Conservation (phyloP, 2,797 vertebrate genomes). For the Sebastes dallii region DNA sequence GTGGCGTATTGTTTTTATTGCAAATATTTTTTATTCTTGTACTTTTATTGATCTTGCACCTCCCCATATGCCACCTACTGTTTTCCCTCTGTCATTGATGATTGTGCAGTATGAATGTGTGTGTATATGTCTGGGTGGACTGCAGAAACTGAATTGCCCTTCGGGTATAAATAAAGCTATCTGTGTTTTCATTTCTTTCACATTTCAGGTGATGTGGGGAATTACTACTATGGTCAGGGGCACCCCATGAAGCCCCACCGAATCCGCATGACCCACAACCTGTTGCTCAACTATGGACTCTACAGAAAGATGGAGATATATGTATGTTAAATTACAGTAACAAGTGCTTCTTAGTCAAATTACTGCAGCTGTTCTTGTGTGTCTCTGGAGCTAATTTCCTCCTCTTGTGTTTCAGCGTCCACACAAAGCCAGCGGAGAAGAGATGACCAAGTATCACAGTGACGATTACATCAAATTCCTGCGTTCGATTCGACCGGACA, state of each 20-base stretch:
- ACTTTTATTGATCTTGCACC: too few species aligned
- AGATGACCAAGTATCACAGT: slow-evolving; percentile 99
- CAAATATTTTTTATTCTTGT: too few species aligned
- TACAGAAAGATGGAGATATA: slow-evolving; percentile 99
- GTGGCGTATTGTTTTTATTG: too few species aligned
- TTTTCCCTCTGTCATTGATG: too few species aligned
- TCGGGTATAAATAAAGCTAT: too few species aligned
- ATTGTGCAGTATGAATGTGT: too few species aligned
- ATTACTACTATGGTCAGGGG: slow-evolving; percentile 96
- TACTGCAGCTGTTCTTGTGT: neutral
- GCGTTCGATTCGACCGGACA: slow-evolving; percentile 96
- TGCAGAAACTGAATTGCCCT: too few species aligned
- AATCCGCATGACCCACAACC: slow-evolving; percentile 97
- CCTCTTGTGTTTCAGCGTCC: slow-evolving; percentile 85
- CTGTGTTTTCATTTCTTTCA: neutral
- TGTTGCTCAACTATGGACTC: slow-evolving; percentile 96
- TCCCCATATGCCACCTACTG: too few species aligned
- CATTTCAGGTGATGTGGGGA: slow-evolving; percentile 93
- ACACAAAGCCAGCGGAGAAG: slow-evolving; percentile 96
- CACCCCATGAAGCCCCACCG: slow-evolving; percentile 97
- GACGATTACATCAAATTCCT: slow-evolving; percentile 99
- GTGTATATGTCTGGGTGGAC: too few species aligned
- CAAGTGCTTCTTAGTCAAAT: neutral
- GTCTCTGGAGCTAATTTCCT: neutral
- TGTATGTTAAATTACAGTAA: slow-evolving; percentile 76